Percentiles rank a stretch among this genome's conserved stretches.
Evolutionary conservation across 2,888 invertebrate genomes (phyloP).

Genomic region (Noctua comes): DNA sequence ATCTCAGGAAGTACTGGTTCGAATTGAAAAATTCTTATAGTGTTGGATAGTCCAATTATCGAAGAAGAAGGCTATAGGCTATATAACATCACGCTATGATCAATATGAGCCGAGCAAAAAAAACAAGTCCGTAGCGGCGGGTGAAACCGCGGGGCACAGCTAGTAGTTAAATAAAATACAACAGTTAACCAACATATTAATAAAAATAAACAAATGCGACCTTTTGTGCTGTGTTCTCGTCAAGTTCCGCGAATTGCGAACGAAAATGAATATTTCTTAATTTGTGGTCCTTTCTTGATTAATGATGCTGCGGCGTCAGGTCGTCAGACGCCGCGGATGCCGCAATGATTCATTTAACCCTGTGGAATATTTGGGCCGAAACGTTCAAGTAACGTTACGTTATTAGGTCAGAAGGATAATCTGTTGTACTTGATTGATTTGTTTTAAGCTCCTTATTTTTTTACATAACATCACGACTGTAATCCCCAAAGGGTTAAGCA

Average conservation of each 20-base stretch:
- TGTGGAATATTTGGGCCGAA: slow-evolving; percentile 50
- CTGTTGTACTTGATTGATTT: background rate
- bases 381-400: slow-evolving; percentile 7
- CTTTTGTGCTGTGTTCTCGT: slow-evolving; percentile 32
- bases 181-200: slow-evolving; percentile 17
- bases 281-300: slow-evolving; percentile 65
- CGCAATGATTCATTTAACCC: slow-evolving; percentile 66
- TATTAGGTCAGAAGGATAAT: slow-evolving; percentile 40
- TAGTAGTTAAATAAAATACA: background rate
- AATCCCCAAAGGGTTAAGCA: background rate
- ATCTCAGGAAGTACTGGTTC: too few relatives aligned
- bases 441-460: slow-evolving; percentile 1
- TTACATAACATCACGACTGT: background rate
- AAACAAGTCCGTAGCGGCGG: too few relatives aligned
- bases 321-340: slow-evolving; percentile 49
- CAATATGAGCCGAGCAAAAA: too few relatives aligned
- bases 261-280: slow-evolving; percentile 62
- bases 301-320: slow-evolving; percentile 62
- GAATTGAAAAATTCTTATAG: too few relatives aligned
- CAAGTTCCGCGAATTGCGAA: slow-evolving; percentile 59
- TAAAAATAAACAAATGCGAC: slow-evolving; percentile 37
- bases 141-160: too few relatives aligned
- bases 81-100: too few relatives aligned
- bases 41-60: too few relatives aligned
- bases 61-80: too few relatives aligned